Percentiles rank a stretch among this genome's conserved stretches.
Conservation (phyloP, 35 echinoderm and acorn worm species). For the Anneissia japonica region DNA sequence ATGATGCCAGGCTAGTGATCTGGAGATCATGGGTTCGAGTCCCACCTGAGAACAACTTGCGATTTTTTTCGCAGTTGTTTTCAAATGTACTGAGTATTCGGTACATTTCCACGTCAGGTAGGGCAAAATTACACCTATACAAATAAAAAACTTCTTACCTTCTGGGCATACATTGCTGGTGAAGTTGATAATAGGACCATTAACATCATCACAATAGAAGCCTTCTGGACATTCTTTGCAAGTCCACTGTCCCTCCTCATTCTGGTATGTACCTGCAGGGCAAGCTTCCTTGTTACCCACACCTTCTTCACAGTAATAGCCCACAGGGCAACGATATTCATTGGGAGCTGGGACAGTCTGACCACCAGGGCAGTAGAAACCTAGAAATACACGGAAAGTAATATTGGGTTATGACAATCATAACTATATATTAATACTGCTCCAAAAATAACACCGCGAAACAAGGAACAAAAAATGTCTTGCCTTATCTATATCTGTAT, state of each 20-base stretch:
- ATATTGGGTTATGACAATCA: too few relatives aligned
- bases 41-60: too few relatives aligned
- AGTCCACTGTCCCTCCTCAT: constrained; percentile 63
- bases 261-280: constrained; percentile 68
- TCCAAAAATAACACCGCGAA: background rate
- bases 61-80: too few relatives aligned
- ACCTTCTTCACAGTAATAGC: constrained; percentile 76
- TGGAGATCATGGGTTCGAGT: too few relatives aligned
- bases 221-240: constrained; percentile 84
- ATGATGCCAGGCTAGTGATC: too few relatives aligned
- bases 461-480: background rate
- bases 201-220: constrained; percentile 89
- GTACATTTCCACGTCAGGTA: too few relatives aligned
- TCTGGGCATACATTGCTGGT: constrained; percentile 77
- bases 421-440: too few relatives aligned
- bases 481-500: too few relatives aligned
- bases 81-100: too few relatives aligned
- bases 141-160: constrained; percentile 33
- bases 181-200: constrained; percentile 85
- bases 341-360: constrained; percentile 69
- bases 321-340: constrained; percentile 71
- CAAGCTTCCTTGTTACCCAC: constrained; percentile 58
- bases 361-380: constrained; percentile 84
- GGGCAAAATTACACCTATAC: too few relatives aligned
- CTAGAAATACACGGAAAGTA: constrained; percentile 15